Evolutionary conservation across 1,140 invertebrate species (phyloP), one percentile per base, ranked within the genome.

Genomic region (Scaptomyza pallida): DNA sequence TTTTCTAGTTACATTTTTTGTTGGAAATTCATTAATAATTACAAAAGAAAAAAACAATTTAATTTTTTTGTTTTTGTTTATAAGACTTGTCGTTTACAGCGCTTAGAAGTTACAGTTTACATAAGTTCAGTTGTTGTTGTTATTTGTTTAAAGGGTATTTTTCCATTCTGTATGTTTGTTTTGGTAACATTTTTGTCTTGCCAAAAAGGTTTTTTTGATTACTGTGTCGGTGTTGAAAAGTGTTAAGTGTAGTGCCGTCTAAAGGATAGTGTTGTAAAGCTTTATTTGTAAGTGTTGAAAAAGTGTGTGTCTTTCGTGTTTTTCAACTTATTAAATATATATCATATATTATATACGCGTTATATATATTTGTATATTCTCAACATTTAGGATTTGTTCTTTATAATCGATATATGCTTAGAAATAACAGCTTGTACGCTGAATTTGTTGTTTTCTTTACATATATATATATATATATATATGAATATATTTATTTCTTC

Each of bases 71-170:
- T 47, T 44, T 65, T 62, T 15, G 35, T 60, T 67, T 54, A 72
- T 70, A 72, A 75, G 80, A 65, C 67, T 74, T 74, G 52, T 74
- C 67, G 67, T 47, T 74, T 74, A 74, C 71, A 70, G 55, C 56
- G 71, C 80, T 82, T 82, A 79, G 65, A 78, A 78, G 37, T 82
- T 83, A 83, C 71, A 82, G 78, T 82, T 83, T 60, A 74, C 62
- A 70, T 81, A 78, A 75, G 71, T 74, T 82, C 56, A 78, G 77
- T 79, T 74, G 59, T 55, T 74, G 15, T 64, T 67, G 26, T 44
- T 54, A 43, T 45, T 51, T 56, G 41, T 62, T 56, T 60, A 60
- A 30, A 30, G 51, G 33, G 26, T 61, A 1, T 19, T 50, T 50
- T 75, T 0, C 16, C 35, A 54, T 50, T 17, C 8, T 8, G 9